phyloP scores from a whole-genome alignment of 2,113 vertebrate genomes.

The Oreochromis tanganicae region DNA sequence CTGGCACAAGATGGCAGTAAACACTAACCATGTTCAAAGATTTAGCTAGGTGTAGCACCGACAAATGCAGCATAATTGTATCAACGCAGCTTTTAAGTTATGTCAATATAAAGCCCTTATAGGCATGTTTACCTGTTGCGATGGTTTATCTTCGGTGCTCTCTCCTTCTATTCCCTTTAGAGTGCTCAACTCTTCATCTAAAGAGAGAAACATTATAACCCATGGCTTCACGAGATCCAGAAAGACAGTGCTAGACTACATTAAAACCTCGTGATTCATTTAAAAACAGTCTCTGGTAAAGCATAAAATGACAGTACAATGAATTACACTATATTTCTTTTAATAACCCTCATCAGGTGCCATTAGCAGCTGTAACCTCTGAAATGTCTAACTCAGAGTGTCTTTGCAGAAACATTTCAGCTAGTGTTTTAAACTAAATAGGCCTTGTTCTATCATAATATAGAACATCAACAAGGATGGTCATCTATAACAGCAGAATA shows the following conservation, averaged over 20 bases:
- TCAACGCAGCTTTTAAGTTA: background rate
- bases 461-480: background rate
- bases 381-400: background rate
- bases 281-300: background rate
- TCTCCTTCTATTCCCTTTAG: conserved; percentile 85
- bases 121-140: conserved; percentile 74
- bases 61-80: background rate
- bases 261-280: background rate
- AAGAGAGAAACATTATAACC: background rate
- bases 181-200: conserved; percentile 81
- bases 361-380: background rate
- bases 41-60: background rate
- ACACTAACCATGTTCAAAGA: background rate
- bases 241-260: background rate
- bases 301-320: background rate
- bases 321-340: background rate
- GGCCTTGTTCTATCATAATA: background rate
- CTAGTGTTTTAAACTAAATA: background rate
- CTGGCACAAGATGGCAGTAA: background rate
- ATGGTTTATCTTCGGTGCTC: conserved; percentile 72
- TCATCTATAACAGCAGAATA: background rate
- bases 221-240: background rate
- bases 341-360: background rate
- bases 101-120: background rate
- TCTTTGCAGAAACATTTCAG: background rate